Percentiles rank a stretch among this genome's conserved stretches.
Evolutionary conservation across 2,888 invertebrate genomes (phyloP).

Genomic region (Priocnemis perturbator): DNA sequence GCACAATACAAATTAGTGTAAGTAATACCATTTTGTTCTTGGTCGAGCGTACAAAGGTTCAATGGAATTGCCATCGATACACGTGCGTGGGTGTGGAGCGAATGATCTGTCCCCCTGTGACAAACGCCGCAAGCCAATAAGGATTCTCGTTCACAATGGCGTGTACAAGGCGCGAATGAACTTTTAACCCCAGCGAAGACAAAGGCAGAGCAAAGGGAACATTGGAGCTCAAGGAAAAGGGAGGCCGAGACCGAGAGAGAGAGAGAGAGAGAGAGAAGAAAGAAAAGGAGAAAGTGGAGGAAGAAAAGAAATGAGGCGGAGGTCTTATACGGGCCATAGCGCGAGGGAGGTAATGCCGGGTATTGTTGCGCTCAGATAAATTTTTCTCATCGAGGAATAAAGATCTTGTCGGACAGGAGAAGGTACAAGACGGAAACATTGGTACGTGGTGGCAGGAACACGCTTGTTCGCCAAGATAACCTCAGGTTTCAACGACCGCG

Average conservation of each 20-base stretch:
- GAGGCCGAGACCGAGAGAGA: conserved; percentile 7
- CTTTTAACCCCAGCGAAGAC: conserved; percentile 44
- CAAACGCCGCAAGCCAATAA: conserved; percentile 39
- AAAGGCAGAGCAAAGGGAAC: not conserved
- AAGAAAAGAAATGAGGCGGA: not conserved
- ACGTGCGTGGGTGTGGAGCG: conserved; percentile 39
- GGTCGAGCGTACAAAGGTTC: conserved; percentile 12
- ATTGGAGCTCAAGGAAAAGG: not conserved
- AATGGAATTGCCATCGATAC: conserved; percentile 32
- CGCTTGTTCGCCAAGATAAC: conserved; percentile 30
- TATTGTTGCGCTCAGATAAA: conserved; percentile 50
- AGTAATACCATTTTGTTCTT: conserved; percentile 1
- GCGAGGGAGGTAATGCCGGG: conserved; percentile 41
- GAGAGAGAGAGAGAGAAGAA: not conserved
- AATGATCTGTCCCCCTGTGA: conserved; percentile 40
- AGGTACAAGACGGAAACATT: conserved; percentile 64
- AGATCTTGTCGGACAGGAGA: conserved; percentile 69
- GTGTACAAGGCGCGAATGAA: conserved; percentile 38
- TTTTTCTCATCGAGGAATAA: conserved; percentile 64
- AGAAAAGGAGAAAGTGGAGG: conserved; percentile 16
- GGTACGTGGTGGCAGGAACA: conserved; percentile 46
- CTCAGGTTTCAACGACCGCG: conserved; percentile 26
- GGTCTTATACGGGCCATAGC: not conserved
- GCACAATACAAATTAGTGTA: too few relatives aligned
- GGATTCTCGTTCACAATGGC: conserved; percentile 27